phyloP scores from a whole-genome alignment of 2,888 invertebrate species.

The Macrosiphum euphorbiae region DNA sequence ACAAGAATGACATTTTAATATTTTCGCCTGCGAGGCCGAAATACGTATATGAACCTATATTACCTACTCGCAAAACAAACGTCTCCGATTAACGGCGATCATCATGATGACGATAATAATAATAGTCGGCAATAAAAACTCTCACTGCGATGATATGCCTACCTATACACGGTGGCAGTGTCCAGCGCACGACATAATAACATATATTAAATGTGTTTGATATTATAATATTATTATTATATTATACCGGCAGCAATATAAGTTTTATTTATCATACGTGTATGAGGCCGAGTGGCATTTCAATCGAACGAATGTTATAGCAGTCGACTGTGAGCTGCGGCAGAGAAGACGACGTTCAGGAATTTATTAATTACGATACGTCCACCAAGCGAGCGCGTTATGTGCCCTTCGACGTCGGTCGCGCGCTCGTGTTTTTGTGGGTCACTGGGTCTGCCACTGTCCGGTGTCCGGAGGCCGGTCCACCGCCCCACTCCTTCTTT shows the following conservation, averaged over 20 bases:
- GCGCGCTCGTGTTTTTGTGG: constrained; percentile 51
- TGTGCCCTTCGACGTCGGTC: constrained; percentile 18
- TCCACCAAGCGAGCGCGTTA: not conserved
- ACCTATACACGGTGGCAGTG: not conserved
- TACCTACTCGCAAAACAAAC: not conserved
- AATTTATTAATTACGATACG: constrained; percentile 59
- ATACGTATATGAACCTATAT: not conserved
- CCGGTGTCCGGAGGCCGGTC: constrained; percentile 15
- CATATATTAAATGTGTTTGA: not conserved
- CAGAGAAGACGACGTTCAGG: constrained; percentile 45
- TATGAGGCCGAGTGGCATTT: constrained; percentile 55
- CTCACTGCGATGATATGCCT: not conserved
- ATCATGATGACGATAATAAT: not conserved
- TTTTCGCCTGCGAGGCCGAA: not conserved
- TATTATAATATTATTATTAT: not conserved
- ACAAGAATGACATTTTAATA: not conserved
- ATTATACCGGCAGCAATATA: not conserved
- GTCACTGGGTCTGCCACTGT: constrained; percentile 59
- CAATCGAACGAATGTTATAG: constrained; percentile 24
- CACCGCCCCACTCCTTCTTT: not conserved
- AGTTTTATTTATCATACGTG: constrained; percentile 34
- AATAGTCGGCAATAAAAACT: not conserved
- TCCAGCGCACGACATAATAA: not conserved
- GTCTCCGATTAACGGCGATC: not conserved
- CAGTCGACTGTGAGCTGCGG: not conserved